phyloP scores from a whole-genome alignment of 2,113 vertebrate species.

The Gopherus evgoodei region DNA sequence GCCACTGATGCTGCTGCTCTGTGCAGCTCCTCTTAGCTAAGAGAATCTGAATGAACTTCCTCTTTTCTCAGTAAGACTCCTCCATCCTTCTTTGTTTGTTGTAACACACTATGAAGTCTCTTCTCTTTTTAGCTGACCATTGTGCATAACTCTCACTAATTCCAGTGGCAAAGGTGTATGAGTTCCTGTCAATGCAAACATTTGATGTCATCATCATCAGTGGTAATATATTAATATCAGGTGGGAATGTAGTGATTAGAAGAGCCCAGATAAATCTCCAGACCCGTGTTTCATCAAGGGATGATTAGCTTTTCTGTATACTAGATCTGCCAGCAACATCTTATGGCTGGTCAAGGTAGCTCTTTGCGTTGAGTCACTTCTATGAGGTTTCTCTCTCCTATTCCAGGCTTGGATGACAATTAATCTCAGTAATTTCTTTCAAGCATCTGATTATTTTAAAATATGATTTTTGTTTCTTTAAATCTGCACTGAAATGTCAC shows the following conservation, averaged over 20 bases:
- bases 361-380: neutral
- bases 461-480: neutral
- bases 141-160: constrained; percentile 31
- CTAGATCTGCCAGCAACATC: constrained; percentile 10
- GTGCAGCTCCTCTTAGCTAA: constrained; percentile 18
- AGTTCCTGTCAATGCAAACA: neutral
- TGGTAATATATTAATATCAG: constrained; percentile 35
- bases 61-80: constrained; percentile 33
- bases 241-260: neutral
- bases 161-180: neutral
- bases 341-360: neutral
- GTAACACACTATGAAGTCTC: neutral
- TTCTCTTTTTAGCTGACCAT: constrained; percentile 24
- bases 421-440: constrained; percentile 9
- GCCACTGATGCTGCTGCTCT: constrained; percentile 44
- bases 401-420: neutral
- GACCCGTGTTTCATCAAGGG: neutral
- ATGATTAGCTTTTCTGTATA: constrained; percentile 30
- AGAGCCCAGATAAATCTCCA: constrained; percentile 37
- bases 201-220: neutral
- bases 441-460: neutral
- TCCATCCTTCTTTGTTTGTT: constrained; percentile 27
- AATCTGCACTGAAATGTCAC: constrained; percentile 12
- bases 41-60: constrained; percentile 39
- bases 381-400: neutral